Evolutionary conservation across 1,140 invertebrate species (phyloP), one percentile per base, ranked within the genome.

Genomic region (Macrostomum lignano): DNA sequence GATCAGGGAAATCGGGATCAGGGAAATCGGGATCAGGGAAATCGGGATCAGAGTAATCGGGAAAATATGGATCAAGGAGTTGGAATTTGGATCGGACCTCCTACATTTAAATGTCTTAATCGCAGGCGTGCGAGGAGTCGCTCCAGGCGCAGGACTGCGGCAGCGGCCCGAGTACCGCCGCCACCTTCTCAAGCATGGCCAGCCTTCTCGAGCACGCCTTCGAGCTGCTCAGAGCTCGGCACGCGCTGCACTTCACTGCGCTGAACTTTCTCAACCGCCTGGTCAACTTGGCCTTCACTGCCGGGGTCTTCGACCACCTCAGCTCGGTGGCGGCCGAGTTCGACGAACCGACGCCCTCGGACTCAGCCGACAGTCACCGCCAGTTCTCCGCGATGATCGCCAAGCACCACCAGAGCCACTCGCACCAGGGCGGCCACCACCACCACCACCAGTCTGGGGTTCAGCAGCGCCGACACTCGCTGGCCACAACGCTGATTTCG

Each of bases 221-320:
- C n/a, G 14, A 25, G 6, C 22, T 24, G 4, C 11, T 25, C 15
- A 17, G 21, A n/a, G 25, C 20, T 21, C 19, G 31, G 3, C 36
- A 19, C 9, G 24, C 15, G 9, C 17, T 23, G 1, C 28, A 20
- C 9, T 37, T 31, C 21, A 34, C 36, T 2, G 30, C 31, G 7
- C 36, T 37, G 19, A 32, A 22, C 25, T 25, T 37, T 6, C 11
- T 37, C 13, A 37, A 37, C 36, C 21, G 25, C 10, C 20, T 34
- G 15, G 15, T 34, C 17, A 33, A 37, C 21, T 14, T 37, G n/a
- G 21, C 19, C 11, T 19, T 23, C 14, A 14, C 22, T 14, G 14
- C 24, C 21, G 14, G 17, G 13, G 31, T 20, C 4, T 20, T 15
- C 26, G 31, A 37, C 9, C 17, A 35, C 28, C 19, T 19, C 5